Percentiles rank a stretch among this genome's conserved stretches.
phyloP scores from a whole-genome alignment of 1,140 invertebrate species.

The Diorhabda elongata region DNA sequence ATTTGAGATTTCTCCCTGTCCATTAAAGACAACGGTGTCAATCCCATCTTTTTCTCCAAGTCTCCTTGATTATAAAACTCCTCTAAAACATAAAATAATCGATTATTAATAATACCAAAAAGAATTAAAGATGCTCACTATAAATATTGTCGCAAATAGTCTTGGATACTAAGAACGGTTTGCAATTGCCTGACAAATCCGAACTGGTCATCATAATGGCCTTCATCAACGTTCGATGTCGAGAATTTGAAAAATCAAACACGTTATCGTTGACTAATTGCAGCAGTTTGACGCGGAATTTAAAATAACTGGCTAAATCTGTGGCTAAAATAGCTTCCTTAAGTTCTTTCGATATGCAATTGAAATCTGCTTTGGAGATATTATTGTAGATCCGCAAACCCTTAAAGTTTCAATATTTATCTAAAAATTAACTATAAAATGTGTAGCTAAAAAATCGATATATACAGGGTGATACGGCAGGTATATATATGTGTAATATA shows the following conservation, averaged over 20 bases:
- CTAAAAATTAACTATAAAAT: not conserved
- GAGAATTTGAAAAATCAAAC: conserved; percentile 48
- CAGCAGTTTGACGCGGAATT: conserved; percentile 48
- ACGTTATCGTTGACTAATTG: conserved; percentile 45
- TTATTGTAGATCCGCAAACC: conserved; percentile 28
- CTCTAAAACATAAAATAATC: conserved; percentile 23
- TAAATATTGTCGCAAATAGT: conserved; percentile 51
- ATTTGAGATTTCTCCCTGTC: conserved; percentile 51
- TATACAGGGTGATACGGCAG: too few relatives aligned
- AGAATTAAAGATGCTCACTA: conserved; percentile 39
- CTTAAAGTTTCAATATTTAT: conserved; percentile 12
- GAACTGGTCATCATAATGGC: conserved; percentile 56
- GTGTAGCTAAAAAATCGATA: too few relatives aligned
- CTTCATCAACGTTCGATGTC: conserved; percentile 51
- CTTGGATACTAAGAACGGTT: conserved; percentile 53
- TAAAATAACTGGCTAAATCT: conserved; percentile 54
- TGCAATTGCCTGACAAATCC: conserved; percentile 55
- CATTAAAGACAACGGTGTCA: conserved; percentile 55
- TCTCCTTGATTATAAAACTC: conserved; percentile 51
- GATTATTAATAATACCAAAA: conserved; percentile 11
- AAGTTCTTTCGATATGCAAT: conserved; percentile 46
- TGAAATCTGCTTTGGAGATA: conserved; percentile 20
- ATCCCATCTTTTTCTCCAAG: conserved; percentile 52
- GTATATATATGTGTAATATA: too few relatives aligned
- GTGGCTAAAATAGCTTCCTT: conserved; percentile 54